Evolutionary conservation across 2,113 vertebrate species (phyloP).

Genomic region (Halichoerus grypus): DNA sequence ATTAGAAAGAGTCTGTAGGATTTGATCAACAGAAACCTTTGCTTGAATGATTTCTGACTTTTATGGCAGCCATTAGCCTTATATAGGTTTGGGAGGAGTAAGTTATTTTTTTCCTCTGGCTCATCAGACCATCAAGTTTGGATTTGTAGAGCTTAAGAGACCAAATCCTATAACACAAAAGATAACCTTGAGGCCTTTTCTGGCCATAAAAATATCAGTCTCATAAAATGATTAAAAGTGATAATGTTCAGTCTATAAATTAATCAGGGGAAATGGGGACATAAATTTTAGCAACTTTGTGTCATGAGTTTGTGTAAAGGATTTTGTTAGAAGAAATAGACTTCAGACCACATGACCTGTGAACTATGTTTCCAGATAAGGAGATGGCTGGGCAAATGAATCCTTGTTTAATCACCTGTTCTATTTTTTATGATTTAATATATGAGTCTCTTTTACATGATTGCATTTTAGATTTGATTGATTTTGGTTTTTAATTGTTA

Average conservation of each 20-base stretch:
- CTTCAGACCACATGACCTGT: conserved; percentile 38
- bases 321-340: conserved; percentile 78
- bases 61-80: conserved; percentile 71
- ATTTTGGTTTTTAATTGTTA: conserved; percentile 84
- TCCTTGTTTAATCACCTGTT: conserved; percentile 83
- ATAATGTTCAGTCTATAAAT: conserved; percentile 82
- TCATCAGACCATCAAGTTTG: conserved; percentile 68
- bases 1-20: conserved; percentile 21
- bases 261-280: conserved; percentile 74
- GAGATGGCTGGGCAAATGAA: conserved; percentile 72
- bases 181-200: conserved; percentile 76
- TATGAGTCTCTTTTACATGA: conserved; percentile 81
- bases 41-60: conserved; percentile 72
- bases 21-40: conserved; percentile 53
- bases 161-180: conserved; percentile 66
- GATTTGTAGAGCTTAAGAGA: conserved; percentile 59
- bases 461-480: conserved; percentile 83
- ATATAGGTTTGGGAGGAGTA: conserved; percentile 69
- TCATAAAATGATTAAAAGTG: conserved; percentile 80
- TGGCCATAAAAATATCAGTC: conserved; percentile 74
- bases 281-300: conserved; percentile 81
- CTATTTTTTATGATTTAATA: conserved; percentile 85
- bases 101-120: conserved; percentile 71
- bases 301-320: conserved; percentile 81
- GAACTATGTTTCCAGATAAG: conserved; percentile 67